Percentiles rank a stretch among this genome's conserved stretches.
These are phyloP conservation scores for Nasonia longicornis DNA, from an alignment of 1,140 invertebrate genomes.

Conservation along the genomic window DNA sequence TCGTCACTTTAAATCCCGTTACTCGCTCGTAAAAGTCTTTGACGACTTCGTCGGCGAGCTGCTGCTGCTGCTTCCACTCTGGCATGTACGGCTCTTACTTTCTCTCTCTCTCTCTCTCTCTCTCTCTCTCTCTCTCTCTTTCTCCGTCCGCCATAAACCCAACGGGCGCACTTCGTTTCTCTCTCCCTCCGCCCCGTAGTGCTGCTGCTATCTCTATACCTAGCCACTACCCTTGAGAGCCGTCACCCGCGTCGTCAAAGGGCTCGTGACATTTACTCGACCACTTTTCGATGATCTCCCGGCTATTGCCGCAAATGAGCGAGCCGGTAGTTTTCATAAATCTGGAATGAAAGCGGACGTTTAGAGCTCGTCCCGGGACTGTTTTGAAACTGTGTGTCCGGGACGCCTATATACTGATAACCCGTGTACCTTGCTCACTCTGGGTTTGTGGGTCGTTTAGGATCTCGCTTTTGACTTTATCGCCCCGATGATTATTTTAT, in stretches of 20 bases:
- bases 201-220: not conserved
- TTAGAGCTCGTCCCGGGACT: not conserved
- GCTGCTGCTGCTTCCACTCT: slow-evolving; percentile 44
- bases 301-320: slow-evolving; percentile 51
- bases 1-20: slow-evolving; percentile 71
- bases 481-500: slow-evolving; percentile 19
- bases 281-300: slow-evolving; percentile 61
- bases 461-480: slow-evolving; percentile 19
- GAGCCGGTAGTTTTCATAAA: slow-evolving; percentile 41
- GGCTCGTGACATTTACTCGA: slow-evolving; percentile 63
- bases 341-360: slow-evolving; percentile 15
- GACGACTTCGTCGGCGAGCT: slow-evolving; percentile 65
- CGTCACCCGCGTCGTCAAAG: slow-evolving; percentile 53
- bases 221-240: slow-evolving; percentile 52
- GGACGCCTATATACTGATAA: not conserved
- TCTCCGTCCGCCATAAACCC: not conserved
- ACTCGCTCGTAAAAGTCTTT: slow-evolving; percentile 70
- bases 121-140: not conserved
- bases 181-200: not conserved
- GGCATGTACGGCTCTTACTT: slow-evolving; percentile 31
- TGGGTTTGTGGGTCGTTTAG: not conserved
- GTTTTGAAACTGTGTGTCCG: slow-evolving; percentile 4
- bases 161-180: not conserved
- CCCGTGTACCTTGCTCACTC: not conserved
- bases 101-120: slow-evolving; percentile 20